Evolutionary conservation across 2,113 vertebrate species (phyloP).

Genomic region (Callipepla squamata): DNA sequence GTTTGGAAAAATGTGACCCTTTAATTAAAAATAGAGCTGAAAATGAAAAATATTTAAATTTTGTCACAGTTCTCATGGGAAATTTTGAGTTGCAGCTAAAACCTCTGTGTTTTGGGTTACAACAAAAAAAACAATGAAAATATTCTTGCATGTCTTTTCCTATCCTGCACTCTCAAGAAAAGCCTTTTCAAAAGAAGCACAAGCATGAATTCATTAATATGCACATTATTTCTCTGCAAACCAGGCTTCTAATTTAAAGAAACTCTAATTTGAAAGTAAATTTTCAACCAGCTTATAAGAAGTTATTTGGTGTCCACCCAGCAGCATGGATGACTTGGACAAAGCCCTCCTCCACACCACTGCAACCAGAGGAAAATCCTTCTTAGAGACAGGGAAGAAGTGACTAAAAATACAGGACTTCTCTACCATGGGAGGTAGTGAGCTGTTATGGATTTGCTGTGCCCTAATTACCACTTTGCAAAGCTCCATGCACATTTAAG

Average conservation of each 20-base stretch:
- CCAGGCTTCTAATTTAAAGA: neutral
- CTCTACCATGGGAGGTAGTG: neutral
- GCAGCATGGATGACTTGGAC: neutral
- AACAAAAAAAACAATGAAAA: conserved; percentile 28
- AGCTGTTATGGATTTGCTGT: conserved; percentile 26
- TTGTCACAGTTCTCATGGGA: conserved; percentile 32
- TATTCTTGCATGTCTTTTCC: conserved; percentile 9
- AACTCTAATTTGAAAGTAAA: neutral
- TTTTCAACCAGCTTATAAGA: neutral
- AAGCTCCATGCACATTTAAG: neutral
- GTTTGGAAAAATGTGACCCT: conserved; percentile 52
- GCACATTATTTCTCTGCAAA: conserved; percentile 12
- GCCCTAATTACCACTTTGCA: conserved; percentile 26
- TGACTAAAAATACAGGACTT: neutral
- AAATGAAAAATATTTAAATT: conserved; percentile 71
- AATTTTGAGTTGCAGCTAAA: conserved; percentile 29
- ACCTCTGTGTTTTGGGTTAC: neutral
- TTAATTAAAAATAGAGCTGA: conserved; percentile 58
- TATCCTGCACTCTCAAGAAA: neutral
- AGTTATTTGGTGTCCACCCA: neutral
- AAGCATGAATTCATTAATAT: conserved; percentile 41
- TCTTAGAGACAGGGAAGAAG: neutral
- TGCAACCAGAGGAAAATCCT: conserved; percentile 5
- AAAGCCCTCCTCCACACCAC: neutral
- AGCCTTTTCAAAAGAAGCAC: conserved; percentile 5